Evolutionary conservation across 2,888 invertebrate species (phyloP), one percentile per base, ranked within the genome.

Genomic region (Nemotelus nigrinus): DNA sequence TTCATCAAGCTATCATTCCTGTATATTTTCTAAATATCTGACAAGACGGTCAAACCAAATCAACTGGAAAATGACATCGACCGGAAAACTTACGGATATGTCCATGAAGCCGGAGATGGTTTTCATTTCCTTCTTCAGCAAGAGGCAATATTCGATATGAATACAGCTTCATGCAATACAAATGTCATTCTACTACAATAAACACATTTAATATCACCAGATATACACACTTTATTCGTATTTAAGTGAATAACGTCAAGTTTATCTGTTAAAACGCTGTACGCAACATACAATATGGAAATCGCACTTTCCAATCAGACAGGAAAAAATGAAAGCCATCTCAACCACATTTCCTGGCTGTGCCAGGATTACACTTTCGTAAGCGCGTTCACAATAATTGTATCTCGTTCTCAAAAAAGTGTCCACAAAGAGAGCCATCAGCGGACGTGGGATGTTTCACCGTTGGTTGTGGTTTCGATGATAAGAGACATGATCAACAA

Each of bases 31-130:
- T 25, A 25, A 25, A 25, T 25, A 25, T 25, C 25, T 25, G 25
- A 25, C 25, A 25, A 25, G 25, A 25, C 25, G 25, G 25, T 25
- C 25, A 25, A 25, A 25, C 5, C 63, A 63, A 63, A 63, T 63
- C 48, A 60, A 60, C 8, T 48, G 50, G 74, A 74, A 74, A 74
- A 74, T 63, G 74, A 74, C 74, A 63, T 25, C 58, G 50, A 74
- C 41, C 47, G 74, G 74, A 74, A 74, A 63, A 74, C 63, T 48
- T 60, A 25, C 64, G 76, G 76, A 76, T 76, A 76, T 76, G 65
- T 76, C 65, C 65, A 64, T 48, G 65, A 76, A 65, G 45, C 65
- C 76, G 76, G 76, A 76, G 76, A 76, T 76, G 41, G 55, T 76
- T 76, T 74, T 65, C 76, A 76, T 76, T 76, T 76, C 76, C 76